These are phyloP conservation scores for Xenops minutus DNA, from an alignment of 2,797 vertebrate genomes.

Conservation along the genomic window DNA sequence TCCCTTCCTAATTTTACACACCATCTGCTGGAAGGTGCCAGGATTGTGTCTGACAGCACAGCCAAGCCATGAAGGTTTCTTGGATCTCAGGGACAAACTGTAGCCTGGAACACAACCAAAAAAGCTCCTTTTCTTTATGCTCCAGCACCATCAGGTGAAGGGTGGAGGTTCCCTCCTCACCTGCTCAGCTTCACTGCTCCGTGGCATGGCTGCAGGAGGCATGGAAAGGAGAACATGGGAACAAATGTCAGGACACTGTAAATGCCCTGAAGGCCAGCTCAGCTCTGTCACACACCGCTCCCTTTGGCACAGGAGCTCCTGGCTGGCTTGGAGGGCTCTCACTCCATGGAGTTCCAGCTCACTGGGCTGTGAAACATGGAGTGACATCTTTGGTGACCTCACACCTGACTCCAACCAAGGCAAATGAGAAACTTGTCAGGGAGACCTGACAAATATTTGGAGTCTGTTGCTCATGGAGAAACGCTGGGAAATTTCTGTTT, in stretches of 20 bases:
- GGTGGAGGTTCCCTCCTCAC: background rate
- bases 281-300: accelerated
- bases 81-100: background rate
- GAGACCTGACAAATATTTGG: background rate
- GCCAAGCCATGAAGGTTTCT: background rate
- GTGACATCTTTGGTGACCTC: background rate
- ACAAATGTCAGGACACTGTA: background rate
- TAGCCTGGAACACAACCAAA: background rate
- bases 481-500: background rate
- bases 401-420: accelerated
- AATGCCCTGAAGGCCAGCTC: background rate
- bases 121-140: background rate
- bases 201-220: background rate
- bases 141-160: background rate
- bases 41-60: background rate
- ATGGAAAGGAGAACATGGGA: background rate
- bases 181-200: background rate
- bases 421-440: background rate
- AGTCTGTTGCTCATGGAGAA: background rate
- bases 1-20: background rate
- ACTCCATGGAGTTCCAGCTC: accelerated
- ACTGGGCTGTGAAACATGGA: background rate
- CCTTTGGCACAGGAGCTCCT: background rate
- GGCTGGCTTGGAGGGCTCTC: background rate
- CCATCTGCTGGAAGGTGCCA: background rate